Percentiles rank a stretch among this genome's conserved stretches.
These are phyloP conservation scores for Sclerurus mexicanus DNA, from an alignment of 2,113 vertebrate genomes.

Conservation along the genomic window DNA sequence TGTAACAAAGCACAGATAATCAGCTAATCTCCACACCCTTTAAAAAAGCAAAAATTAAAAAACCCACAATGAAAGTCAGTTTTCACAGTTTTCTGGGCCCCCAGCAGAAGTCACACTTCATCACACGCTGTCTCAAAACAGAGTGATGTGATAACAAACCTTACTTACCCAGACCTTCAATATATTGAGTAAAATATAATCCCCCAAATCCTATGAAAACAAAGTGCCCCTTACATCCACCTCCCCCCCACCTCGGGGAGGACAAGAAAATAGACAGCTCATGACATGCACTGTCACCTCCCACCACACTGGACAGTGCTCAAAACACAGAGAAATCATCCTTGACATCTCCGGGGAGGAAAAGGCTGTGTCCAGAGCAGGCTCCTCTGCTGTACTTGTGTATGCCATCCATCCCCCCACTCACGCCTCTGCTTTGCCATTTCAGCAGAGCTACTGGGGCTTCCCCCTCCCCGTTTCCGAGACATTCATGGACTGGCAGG, in stretches of 20 bases:
- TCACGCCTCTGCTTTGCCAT: not conserved
- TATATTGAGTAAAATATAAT: not conserved
- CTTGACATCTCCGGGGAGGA: not conserved
- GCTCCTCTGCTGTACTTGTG: not conserved
- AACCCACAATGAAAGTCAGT: not conserved
- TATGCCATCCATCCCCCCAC: not conserved
- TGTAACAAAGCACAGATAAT: not conserved
- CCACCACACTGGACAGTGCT: not conserved
- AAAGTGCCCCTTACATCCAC: not conserved
- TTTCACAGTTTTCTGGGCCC: not conserved
- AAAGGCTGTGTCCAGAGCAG: not conserved
- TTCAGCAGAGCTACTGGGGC: not conserved
- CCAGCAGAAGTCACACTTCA: not conserved
- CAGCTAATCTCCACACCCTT: not conserved
- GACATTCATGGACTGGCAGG: not conserved
- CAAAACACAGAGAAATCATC: not conserved
- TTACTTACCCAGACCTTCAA: not conserved
- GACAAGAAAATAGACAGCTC: not conserved
- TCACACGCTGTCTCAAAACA: not conserved
- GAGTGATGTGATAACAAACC: not conserved
- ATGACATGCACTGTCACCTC: not conserved
- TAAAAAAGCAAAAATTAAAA: not conserved
- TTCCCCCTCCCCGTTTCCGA: not conserved
- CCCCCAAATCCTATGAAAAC: not conserved
- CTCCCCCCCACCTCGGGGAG: fast-evolving